phyloP scores from a whole-genome alignment of 1,140 invertebrate genomes.

The Hormaphis cornu region DNA sequence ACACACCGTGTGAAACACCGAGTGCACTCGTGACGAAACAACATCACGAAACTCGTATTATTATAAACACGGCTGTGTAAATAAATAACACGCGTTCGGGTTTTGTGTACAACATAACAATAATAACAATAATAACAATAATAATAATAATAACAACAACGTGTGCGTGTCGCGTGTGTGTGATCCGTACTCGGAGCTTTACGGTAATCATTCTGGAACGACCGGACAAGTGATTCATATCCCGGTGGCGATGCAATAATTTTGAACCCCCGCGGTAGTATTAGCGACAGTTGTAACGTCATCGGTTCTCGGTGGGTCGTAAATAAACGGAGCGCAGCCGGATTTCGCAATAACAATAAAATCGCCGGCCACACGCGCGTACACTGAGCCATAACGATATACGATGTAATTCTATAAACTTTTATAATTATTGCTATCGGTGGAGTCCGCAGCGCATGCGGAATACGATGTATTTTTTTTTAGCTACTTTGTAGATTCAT shows the following conservation, averaged over 20 bases:
- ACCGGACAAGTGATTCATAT: slow-evolving; percentile 27
- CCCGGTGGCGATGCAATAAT: slow-evolving; percentile 10
- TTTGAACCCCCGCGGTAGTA: slow-evolving; percentile 7
- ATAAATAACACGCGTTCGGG: no score
- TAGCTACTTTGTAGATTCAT: no score
- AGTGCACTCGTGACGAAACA: no score
- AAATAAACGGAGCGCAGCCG: not conserved
- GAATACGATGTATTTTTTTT: no score
- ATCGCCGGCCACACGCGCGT: no score
- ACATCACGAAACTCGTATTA: no score
- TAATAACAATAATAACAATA: no score
- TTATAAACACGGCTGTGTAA: no score
- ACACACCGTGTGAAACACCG: no score
- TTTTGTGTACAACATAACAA: no score
- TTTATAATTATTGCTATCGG: not conserved
- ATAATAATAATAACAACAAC: not conserved
- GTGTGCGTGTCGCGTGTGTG: not conserved
- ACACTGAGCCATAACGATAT: no score
- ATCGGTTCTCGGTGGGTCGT: slow-evolving; percentile 16
- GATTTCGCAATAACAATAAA: slow-evolving; percentile 31
- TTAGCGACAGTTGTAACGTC: slow-evolving; percentile 26
- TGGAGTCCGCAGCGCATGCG: not conserved
- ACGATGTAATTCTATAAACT: no score
- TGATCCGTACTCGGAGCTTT: not conserved
- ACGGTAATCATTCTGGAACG: slow-evolving; percentile 18